Base-by-base conservation (phyloP, 2,113 vertebrate genomes). In the Felis chaus region DNA sequence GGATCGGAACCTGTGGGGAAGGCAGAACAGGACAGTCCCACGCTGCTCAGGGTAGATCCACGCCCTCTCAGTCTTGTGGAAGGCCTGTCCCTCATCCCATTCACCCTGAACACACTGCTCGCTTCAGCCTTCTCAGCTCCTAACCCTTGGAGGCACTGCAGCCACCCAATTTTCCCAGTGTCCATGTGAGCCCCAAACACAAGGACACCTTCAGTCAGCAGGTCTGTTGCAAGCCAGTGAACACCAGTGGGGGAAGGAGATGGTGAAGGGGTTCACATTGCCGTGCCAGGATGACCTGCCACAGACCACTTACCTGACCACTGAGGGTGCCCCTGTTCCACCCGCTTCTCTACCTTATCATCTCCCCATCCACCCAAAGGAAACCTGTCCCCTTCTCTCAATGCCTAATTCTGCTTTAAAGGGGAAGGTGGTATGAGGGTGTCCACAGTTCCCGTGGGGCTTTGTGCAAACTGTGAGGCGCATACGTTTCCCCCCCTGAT, bases 221-320 rank as follows among this genome's bases (percentile, higher is more conserved):
- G 98, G 99, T 99, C 97, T 99, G 99, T 92, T 99, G 99, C 99
- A 99, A 99, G 98, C 99, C 99, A 93, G 99, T 99, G 98, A 99
- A 99, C 98, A 99, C 99, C 97, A 98, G 99, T 98, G 99, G 87
- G 99, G 99, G 97, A 99, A 99, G 98, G 99, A 99, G 97, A 99
- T 99, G 84, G 99, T 99, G 97, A 99, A 99, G 98, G 99, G 99
- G 97, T 99, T 99, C 97, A 99, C 99, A 0, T 96, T 99, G 88
- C 97, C 99, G 97, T 99, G 99, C 98, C 98, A 97, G 99, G 99
- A 76, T 99, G 99, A 98, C 99, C 99, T 36, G 99, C 99, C 85
- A 99, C 99, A 0, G 99, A 99, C 97, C 99, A 99, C 61, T 99
- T 99, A 27, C 99, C 99, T 68, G 99, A 99, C 95, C 99, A 99